phyloP scores from a whole-genome alignment of 2,888 invertebrate genomes.

The Tanytarsus gracilentus region DNA sequence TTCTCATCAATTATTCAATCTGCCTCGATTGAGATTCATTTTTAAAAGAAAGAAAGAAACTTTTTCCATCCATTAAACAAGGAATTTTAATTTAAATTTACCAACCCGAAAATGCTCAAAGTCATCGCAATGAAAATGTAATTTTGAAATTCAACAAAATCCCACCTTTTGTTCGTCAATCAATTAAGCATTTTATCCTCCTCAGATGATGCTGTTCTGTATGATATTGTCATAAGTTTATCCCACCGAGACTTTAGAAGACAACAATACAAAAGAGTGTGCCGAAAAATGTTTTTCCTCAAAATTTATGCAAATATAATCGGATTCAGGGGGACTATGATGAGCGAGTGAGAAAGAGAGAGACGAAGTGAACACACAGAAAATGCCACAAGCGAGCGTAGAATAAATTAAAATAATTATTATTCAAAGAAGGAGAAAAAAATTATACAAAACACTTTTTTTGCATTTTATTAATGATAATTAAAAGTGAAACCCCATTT shows the following conservation, averaged over 20 bases:
- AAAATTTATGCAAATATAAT: neutral
- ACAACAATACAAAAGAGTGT: neutral
- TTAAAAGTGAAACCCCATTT: constrained; percentile 10
- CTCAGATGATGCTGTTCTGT: neutral
- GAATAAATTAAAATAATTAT: neutral
- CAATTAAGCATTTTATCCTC: neutral
- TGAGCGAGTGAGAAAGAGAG: neutral
- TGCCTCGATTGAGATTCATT: too few species aligned
- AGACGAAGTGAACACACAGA: neutral
- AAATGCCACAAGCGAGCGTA: neutral
- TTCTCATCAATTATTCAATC: too few species aligned
- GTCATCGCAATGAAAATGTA: too few species aligned
- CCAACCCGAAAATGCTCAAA: too few species aligned
- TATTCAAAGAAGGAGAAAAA: neutral
- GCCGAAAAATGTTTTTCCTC: neutral
- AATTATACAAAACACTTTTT: neutral
- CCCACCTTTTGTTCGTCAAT: neutral
- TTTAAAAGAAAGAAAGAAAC: too few species aligned
- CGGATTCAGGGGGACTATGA: neutral
- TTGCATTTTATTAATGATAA: neutral
- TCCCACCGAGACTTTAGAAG: neutral
- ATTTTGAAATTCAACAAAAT: too few species aligned
- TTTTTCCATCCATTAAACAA: too few species aligned
- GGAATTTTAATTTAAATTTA: too few species aligned
- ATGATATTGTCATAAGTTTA: neutral